Base-by-base conservation (phyloP, 2,888 invertebrate species). In the Synergus gifuensis region DNA sequence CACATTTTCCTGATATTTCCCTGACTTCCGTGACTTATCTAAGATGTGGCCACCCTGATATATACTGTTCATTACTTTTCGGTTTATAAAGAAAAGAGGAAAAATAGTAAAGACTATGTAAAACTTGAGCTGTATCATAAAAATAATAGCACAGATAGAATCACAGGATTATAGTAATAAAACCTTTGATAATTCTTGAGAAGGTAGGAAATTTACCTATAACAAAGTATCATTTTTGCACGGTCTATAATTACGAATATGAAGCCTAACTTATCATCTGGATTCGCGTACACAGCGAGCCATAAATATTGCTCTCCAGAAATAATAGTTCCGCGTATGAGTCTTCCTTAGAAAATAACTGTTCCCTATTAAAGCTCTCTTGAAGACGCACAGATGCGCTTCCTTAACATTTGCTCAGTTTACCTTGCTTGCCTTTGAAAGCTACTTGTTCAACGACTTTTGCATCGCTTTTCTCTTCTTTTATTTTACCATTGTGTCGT, bases 281-380 rank as follows among this genome's bases (percentile, higher is more conserved):
- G 22, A 69, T 73, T 73, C 36, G 9, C 54, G 36, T 73, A 73
- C 49, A 36, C 54, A 73, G 73, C 73, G 54, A 73, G 73, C 73
- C 54, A 73, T 73, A 73, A 73, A 73, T 73, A 73, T 73, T 73
- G 54, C 54, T 73, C 54, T 28, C 49, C 36, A 54, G 54, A 66
- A 66, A 66, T 66, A 66, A 66, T 66, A 66, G 64, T 66, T 66
- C 64, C 64, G 64, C 64, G 42, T 66, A 66, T 66, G 64, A 66
- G 42, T 66, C 42, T 66, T 66, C 42, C 64, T 66, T 66, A 66
- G 64, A 73, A 73, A 54, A 73, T 54, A 73, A 73, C 49, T 54
- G 73, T 73, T 73, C 36, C 36, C 64, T 66, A 42, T 66, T 66
- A 42, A 66, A 66, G 64, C 12, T 60, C 22, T 60, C 12, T 60